These are phyloP conservation scores for Gisinianus flammeolus DNA, from an alignment of 2,888 invertebrate genomes.

Conservation along the genomic window DNA sequence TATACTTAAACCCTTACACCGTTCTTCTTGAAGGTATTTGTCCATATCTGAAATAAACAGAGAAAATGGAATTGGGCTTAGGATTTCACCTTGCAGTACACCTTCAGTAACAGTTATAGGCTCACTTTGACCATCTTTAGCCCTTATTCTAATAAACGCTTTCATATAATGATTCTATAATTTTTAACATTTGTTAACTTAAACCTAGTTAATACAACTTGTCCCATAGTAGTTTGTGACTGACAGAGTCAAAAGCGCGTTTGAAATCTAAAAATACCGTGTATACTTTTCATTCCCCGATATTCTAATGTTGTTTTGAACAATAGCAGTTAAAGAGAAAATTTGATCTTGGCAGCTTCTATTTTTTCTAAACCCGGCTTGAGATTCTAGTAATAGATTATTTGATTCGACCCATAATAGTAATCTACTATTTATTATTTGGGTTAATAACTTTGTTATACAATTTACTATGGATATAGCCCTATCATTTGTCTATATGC, in stretches of 20 bases:
- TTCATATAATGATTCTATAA: constrained; percentile 33
- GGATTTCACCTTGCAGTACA: background rate
- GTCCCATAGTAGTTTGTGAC: constrained; percentile 47
- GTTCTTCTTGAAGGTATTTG: background rate
- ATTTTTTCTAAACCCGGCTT: no score
- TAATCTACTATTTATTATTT: constrained; percentile 43
- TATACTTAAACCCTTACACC: background rate
- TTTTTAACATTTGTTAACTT: constrained; percentile 46
- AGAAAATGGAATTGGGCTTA: background rate
- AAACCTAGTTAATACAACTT: constrained; percentile 42
- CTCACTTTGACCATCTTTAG: background rate
- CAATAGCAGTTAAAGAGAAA: constrained; percentile 46
- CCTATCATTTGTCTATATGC: constrained; percentile 53
- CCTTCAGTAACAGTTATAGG: background rate
- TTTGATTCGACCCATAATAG: constrained; percentile 47
- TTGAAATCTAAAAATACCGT: constrained; percentile 54
- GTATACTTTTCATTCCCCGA: constrained; percentile 47
- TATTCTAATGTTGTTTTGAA: constrained; percentile 40
- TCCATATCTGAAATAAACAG: constrained; percentile 1
- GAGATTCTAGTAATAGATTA: constrained; percentile 53
- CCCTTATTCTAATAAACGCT: background rate
- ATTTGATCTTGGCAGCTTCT: constrained; percentile 53
- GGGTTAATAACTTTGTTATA: constrained; percentile 50
- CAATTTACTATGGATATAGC: constrained; percentile 43
- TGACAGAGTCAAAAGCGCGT: constrained; percentile 51